Base-by-base conservation (phyloP, 2,113 vertebrate species). In the Periophthalmus modestus region DNA sequence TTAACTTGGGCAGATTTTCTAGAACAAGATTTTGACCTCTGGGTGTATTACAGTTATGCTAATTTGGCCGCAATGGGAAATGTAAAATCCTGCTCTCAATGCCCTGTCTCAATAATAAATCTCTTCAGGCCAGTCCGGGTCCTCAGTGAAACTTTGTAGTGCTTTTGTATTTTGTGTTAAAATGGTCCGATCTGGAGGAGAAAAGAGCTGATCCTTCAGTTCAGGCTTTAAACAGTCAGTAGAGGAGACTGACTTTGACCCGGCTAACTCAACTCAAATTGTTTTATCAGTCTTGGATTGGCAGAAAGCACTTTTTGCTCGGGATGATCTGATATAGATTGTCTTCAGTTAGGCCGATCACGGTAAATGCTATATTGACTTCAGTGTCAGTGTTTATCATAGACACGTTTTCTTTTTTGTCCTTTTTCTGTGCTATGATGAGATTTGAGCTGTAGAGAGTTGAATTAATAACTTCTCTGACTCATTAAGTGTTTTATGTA, bases 1-100 rank as follows among this genome's bases (percentile, higher is more conserved):
- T 89, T 86, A 85, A 72, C 80, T 80, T 28, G 75, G 77, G 82
- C 75, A 73, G 84, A 86, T 75, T 89, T 88, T 84, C 88, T 80
- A 66, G 71, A 90, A 83, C 75, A 72, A 85, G 79, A 78, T 69
- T 83, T 71, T 81, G 73, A 87, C 89, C 89, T 78, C 69, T 0
- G 85, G 89, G 81, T 66, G 77, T 78, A 75, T 89, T 87, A 85
- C 88, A 88, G 78, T 86, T 88, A 84, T 85, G 82, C 62, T 75
- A 87, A 88, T 88, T 84, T 21, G 0, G 9, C 86, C 80, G 82
- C 79, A 78, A 62, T 69, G 79, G 70, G 75, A 84, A 85, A 82
- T 82, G 74, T 83, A 77, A 84, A 76, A 80, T 76, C 55, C 21
- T 52, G 52, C 72, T 82, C 79, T 85, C 62, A 59, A 70, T 73